phyloP scores from a whole-genome alignment of 2,113 vertebrate species.

The Neodontobutis hainanensis region DNA sequence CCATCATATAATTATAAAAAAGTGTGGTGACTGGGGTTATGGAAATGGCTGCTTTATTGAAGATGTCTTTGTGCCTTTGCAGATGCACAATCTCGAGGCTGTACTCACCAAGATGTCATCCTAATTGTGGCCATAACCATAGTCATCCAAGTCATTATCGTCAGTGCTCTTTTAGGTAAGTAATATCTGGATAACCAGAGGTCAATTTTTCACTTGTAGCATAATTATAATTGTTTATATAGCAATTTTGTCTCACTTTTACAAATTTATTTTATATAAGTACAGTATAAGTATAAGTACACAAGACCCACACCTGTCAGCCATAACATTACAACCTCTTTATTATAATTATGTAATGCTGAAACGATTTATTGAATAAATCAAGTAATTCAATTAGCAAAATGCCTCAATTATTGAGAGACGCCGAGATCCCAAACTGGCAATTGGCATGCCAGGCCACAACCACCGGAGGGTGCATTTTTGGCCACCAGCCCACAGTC shows the following conservation, averaged over 20 bases:
- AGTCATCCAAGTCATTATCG: constrained; percentile 50
- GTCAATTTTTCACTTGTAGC: too few relatives aligned
- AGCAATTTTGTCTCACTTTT: neutral
- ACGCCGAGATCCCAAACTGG: too few relatives aligned
- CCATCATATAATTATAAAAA: too few relatives aligned
- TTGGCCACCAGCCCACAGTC: too few relatives aligned
- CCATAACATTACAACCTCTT: neutral
- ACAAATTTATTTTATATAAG: neutral
- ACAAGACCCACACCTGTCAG: neutral
- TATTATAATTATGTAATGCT: too few relatives aligned
- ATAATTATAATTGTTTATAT: neutral
- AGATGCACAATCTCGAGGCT: constrained; percentile 23
- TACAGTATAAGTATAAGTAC: too few relatives aligned
- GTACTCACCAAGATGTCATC: constrained; percentile 27
- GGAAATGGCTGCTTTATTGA: neutral
- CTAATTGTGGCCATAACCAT: constrained; percentile 44
- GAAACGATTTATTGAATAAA: too few relatives aligned
- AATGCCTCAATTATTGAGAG: too few relatives aligned
- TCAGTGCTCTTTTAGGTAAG: constrained; percentile 64
- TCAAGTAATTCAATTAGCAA: too few relatives aligned
- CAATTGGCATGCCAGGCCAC: too few relatives aligned
- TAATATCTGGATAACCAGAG: neutral
- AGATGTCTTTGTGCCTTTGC: neutral
- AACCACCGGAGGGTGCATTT: too few relatives aligned
- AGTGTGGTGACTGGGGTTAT: too few relatives aligned